Conservation (phyloP, 2,797 vertebrate species). For the Tachyglossus aculeatus region DNA sequence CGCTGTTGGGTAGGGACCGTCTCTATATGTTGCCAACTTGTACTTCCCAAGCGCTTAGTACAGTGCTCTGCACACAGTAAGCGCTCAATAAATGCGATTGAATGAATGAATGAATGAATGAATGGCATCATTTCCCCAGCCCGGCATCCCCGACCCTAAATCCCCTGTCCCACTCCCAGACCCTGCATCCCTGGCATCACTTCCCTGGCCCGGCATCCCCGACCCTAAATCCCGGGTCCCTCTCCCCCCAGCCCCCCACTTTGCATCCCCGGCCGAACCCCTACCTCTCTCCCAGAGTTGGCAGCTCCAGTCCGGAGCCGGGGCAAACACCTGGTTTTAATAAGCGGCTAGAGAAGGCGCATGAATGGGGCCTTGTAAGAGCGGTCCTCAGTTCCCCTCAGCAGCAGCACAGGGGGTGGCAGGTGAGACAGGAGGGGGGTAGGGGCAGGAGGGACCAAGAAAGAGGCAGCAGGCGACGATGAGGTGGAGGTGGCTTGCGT, state of each 20-base stretch:
- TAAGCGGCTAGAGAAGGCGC: background rate
- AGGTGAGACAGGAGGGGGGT: slow-evolving; percentile 20
- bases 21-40: no score
- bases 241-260: background rate
- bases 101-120: no score
- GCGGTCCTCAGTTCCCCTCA: slow-evolving; percentile 37
- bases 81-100: no score
- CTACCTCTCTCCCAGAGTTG: slow-evolving; percentile 48
- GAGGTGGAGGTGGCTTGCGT: background rate
- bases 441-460: background rate
- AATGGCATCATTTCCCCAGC: no score
- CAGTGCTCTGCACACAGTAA: no score
- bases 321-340: slow-evolving; percentile 69
- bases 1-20: no score
- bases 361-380: slow-evolving; percentile 64
- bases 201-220: background rate
- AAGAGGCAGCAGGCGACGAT: background rate
- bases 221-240: background rate
- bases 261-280: slow-evolving; percentile 36
- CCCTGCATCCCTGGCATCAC: background rate
- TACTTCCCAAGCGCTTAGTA: no score
- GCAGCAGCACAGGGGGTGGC: slow-evolving; percentile 18
- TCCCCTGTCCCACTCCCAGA: background rate
- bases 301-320: background rate
- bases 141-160: background rate